A percentile compares a stretch with the other conserved stretches of the same genome.
Conservation (phyloP, 30 jellyfish, hydroid and myxozoan genomes). For the Hydractinia symbiolongicarpus region DNA sequence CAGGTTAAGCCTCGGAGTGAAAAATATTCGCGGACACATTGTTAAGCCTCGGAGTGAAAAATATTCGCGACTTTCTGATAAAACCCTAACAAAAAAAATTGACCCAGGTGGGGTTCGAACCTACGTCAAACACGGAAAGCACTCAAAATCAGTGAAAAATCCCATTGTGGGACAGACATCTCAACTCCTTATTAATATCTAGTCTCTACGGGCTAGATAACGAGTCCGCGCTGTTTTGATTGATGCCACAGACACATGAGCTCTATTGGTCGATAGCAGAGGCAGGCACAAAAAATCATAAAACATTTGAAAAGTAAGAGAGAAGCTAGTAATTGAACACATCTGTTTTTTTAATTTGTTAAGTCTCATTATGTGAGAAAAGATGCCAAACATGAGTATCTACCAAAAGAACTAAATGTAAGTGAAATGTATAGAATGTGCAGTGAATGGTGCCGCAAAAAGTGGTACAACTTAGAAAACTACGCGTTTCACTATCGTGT, state of each 20-base stretch:
- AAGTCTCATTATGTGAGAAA: slow-evolving; percentile 24
- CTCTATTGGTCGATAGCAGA: background rate
- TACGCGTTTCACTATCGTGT: background rate
- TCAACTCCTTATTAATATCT: too few species aligned
- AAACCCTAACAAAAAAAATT: too few species aligned
- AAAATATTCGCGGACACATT: too few species aligned
- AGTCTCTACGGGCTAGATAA: too few species aligned
- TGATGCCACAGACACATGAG: background rate
- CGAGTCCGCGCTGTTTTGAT: background rate
- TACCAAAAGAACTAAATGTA: slow-evolving; percentile 4
- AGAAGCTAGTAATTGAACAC: slow-evolving; percentile 16
- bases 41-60: too few species aligned
- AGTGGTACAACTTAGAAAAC: slow-evolving; percentile 9
- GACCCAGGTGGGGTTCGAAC: too few species aligned
- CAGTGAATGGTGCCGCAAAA: slow-evolving; percentile 13
- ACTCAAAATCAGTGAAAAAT: too few species aligned
- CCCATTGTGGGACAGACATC: too few species aligned
- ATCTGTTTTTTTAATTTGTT: slow-evolving; percentile 8
- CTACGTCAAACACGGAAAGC: too few species aligned
- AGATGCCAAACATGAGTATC: slow-evolving; percentile 10
- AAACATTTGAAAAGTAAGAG: too few species aligned
- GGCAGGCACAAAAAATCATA: background rate
- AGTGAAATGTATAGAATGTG: slow-evolving; percentile 19
- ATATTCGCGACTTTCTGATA: too few species aligned
- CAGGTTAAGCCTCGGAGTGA: too few species aligned